phyloP scores from a whole-genome alignment of 2,797 vertebrate species.

The Vipera latastei region DNA sequence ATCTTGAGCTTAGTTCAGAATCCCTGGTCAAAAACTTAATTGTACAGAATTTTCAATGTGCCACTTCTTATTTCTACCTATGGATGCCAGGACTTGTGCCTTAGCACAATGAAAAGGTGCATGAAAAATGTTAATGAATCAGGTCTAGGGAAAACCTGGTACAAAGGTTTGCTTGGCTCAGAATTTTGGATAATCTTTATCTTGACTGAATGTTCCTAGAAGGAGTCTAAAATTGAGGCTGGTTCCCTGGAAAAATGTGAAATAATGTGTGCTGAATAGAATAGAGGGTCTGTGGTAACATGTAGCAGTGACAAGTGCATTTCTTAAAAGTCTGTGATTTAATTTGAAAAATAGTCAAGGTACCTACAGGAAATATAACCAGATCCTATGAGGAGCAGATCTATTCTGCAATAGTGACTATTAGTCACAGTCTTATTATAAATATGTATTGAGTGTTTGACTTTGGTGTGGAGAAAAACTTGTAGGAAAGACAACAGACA shows the following conservation, averaged over 20 bases:
- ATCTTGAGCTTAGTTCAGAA: neutral
- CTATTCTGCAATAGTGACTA: neutral
- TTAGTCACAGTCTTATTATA: neutral
- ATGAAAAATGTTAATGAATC: neutral
- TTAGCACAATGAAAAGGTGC: neutral
- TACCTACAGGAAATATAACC: neutral
- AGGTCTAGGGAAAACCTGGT: neutral
- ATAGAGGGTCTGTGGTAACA: neutral
- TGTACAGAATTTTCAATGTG: neutral
- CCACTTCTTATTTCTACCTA: neutral
- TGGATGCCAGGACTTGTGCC: neutral
- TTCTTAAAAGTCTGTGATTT: neutral
- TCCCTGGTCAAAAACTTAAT: neutral
- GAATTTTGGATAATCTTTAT: neutral
- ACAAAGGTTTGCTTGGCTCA: neutral
- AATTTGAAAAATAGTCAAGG: no score
- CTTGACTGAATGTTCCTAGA: neutral
- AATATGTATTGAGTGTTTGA: neutral
- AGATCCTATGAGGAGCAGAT: neutral
- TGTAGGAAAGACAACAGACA: neutral
- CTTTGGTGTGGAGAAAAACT: neutral
- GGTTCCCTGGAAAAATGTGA: neutral
- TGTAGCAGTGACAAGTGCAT: neutral
- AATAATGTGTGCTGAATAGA: neutral
- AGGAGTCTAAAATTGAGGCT: neutral